phyloP scores from a whole-genome alignment of 2,888 invertebrate species.

The Thymelicus lineola region DNA sequence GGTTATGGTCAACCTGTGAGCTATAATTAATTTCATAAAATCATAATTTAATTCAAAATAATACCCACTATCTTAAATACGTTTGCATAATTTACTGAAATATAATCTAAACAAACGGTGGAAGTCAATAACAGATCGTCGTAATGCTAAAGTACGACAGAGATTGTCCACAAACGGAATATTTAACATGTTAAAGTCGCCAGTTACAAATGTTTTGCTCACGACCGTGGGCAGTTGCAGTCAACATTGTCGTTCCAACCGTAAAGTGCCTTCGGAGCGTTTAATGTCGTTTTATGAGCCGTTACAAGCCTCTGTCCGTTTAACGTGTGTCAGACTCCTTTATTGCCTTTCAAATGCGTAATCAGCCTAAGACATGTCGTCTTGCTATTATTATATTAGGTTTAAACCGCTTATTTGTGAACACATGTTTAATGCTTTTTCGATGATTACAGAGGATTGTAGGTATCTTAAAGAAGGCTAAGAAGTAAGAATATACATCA shows the following conservation, averaged over 20 bases:
- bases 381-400: background rate
- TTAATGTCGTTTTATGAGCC: slow-evolving; percentile 75
- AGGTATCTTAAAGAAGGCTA: too few relatives aligned
- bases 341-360: slow-evolving; percentile 50
- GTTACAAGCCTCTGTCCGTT: slow-evolving; percentile 64
- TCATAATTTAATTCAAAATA: too few relatives aligned
- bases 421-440: too few relatives aligned
- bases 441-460: too few relatives aligned
- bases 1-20: too few relatives aligned
- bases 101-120: too few relatives aligned
- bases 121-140: too few relatives aligned
- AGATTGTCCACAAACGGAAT: slow-evolving; percentile 6
- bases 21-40: too few relatives aligned
- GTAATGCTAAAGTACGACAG: background rate
- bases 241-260: slow-evolving; percentile 69
- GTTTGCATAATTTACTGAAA: too few relatives aligned
- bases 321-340: slow-evolving; percentile 66
- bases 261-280: slow-evolving; percentile 69
- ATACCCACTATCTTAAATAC: too few relatives aligned
- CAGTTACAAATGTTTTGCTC: slow-evolving; percentile 10
- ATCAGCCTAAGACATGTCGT: slow-evolving; percentile 17
- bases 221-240: slow-evolving; percentile 45
- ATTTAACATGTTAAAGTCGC: background rate
- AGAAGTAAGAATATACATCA: too few relatives aligned
- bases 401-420: background rate